Conservation (phyloP, 2,113 vertebrate genomes). For the Pteruthius melanotis region DNA sequence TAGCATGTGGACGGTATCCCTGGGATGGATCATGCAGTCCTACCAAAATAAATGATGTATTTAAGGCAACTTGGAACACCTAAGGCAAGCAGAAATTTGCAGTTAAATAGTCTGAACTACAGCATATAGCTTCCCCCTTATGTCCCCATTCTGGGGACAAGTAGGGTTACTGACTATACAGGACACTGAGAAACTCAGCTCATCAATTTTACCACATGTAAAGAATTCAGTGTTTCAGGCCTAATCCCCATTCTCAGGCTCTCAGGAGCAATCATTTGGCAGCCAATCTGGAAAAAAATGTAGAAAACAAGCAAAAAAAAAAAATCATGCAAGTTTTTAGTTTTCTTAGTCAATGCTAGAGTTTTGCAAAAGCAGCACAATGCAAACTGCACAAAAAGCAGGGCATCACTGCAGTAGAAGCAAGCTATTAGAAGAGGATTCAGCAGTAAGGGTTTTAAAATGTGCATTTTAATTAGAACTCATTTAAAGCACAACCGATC, state of each 20-base stretch:
- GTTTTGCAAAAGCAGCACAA: neutral
- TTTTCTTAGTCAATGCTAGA: neutral
- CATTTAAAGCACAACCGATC: constrained; percentile 56
- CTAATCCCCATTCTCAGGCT: neutral
- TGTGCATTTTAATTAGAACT: constrained; percentile 70
- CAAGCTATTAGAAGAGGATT: neutral
- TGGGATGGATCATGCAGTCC: neutral
- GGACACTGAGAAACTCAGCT: neutral
- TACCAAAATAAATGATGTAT: neutral
- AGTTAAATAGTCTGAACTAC: neutral
- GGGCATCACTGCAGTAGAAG: neutral
- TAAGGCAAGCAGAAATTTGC: neutral
- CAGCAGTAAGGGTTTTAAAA: constrained; percentile 48
- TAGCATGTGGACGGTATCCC: neutral
- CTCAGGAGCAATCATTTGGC: neutral
- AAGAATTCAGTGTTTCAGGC: neutral
- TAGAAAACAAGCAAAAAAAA: neutral
- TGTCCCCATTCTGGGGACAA: neutral
- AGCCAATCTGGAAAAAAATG: neutral
- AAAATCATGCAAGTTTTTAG: neutral
- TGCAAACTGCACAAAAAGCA: constrained; percentile 25
- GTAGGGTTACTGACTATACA: neutral
- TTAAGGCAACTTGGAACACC: neutral
- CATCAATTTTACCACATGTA: neutral
- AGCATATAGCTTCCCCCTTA: neutral